Percentiles rank a stretch among this genome's conserved stretches.
Evolutionary conservation across 2,797 vertebrate genomes (phyloP).

Genomic region (Gephyroberyx darwinii): DNA sequence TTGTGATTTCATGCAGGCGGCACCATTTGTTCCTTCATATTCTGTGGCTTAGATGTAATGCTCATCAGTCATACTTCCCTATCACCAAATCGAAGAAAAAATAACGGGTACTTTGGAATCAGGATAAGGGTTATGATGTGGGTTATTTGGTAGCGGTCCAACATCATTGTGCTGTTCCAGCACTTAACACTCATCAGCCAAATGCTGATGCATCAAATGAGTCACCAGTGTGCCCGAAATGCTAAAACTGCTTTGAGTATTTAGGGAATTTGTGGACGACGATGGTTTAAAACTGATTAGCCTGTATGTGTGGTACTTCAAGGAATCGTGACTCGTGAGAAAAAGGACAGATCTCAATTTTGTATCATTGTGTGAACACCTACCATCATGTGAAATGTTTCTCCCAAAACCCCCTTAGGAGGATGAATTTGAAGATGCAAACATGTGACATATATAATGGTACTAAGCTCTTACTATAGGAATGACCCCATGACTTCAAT

Average conservation of each 20-base stretch:
- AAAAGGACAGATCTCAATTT: no score
- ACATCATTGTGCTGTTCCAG: background rate
- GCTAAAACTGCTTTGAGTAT: conserved; percentile 32
- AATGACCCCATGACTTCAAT: no score
- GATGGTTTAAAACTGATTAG: conserved; percentile 5
- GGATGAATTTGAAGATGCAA: no score
- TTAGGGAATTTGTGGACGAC: conserved; percentile 19
- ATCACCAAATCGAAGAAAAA: conserved; percentile 5
- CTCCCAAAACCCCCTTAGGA: no score
- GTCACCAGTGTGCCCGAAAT: conserved; percentile 20
- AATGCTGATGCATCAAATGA: conserved; percentile 26
- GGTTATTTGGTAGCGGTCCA: conserved; percentile 17
- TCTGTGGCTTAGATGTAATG: conserved; percentile 8
- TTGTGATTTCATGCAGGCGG: conserved; percentile 17
- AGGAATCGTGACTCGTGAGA: no score
- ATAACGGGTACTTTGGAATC: conserved; percentile 9
- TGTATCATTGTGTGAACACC: no score
- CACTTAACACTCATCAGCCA: conserved; percentile 22
- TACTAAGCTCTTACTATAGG: no score
- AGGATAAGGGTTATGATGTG: conserved; percentile 1
- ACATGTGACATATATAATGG: no score
- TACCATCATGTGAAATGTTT: no score
- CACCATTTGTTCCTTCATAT: conserved; percentile 2
- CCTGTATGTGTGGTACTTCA: background rate
- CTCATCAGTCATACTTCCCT: conserved; percentile 2